Base-by-base conservation (phyloP, 2,113 vertebrate genomes). In the Capricornis sumatraensis region DNA sequence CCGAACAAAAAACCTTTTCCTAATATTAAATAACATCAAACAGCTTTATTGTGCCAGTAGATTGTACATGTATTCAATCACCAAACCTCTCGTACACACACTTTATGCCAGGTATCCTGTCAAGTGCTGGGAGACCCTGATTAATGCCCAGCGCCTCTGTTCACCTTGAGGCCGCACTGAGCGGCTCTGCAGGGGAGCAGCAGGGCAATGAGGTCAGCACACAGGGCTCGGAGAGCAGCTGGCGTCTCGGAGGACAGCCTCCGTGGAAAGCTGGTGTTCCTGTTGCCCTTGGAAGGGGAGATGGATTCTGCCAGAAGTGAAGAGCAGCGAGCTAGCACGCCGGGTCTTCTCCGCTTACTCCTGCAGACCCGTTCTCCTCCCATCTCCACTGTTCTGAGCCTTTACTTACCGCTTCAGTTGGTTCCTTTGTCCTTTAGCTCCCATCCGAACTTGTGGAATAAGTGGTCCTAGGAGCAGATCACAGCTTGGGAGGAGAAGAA, bases 261-360 rank as follows among this genome's bases (percentile, higher is more conserved):
- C 28, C 1, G 0, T 9, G 27, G 15, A 25, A 25, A n/a, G 33
- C 9, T 0, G 3, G 4, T 30, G 19, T 3, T 2, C 25, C 19
- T 25, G 16, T 15, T 47, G 28, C 50, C 28, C 8, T 17, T 25
- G 6, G 11, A 55, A 36, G 50, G 47, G 13, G 36, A 45, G 94
- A 27, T 1, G 60, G 33, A 4, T 13, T 21, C 16, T 2, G 6
- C 55, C 12, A 74, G 23, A n/a, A 19, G 3, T 19, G 30, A 21
- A 10, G 43, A 5, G 50, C 78, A 6, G 15, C 2, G 1, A 19
- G 10, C 28, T 15, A 23, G 12, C 5, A 1, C 2, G 5, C 36
- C 6, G 15, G 25, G 3, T 2, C 1, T 2, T 28, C 10, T 17
- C 84, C 3, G 1, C 36, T 6, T 47, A 10, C 10, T 62, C 36